Base-by-base conservation (phyloP, 2,888 invertebrate genomes). In the Acholoe squamosa region DNA sequence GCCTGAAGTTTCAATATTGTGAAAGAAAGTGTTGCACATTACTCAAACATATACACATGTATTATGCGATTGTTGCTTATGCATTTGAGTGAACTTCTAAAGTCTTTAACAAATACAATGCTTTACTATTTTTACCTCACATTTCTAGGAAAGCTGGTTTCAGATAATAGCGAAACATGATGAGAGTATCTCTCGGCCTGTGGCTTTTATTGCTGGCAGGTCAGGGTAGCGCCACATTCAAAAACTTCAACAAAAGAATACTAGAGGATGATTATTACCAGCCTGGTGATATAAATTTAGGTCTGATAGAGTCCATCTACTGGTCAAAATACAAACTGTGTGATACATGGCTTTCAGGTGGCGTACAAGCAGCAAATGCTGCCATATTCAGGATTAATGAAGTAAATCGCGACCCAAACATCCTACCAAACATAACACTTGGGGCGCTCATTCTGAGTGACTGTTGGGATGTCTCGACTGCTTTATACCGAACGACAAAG, bases 341-440 rank as follows among this genome's bases (percentile, higher is more conserved):
- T 28, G 71, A 28, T 16, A 28, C 0, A 71, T 71, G 25, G 71
- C 7, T 28, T 16, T 28, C 71, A 14, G 61, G 61, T 7, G 61
- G 12, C 12, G 7, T 84, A 16, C 84, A 84, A 51, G 33, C 43
- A 34, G 43, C n/a, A 3, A n/a, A 34, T 34, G 84, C 84, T 19
- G 0, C 7, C 12, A 0, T 22, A 1, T 51, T 51, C 25, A 7
- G 84, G 19, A 34, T 84, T 3, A 84, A 43, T 34, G 84, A 88
- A 22, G 28, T 56, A 0, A 88, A 88, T 28, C 51, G 28, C 0
- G 56, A 88, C n/a, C 22, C n/a, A 19, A 54, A 19, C 22, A 52
- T 88, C 54, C 25, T 88, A 19, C 88, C 88, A 5, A 88, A 88
- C 28, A 88, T 56, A 25, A 88, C n/a, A 0, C 22, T 88, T n/a